phyloP scores from a whole-genome alignment of 2,797 vertebrate species.

The Syngnathus rostellatus region DNA sequence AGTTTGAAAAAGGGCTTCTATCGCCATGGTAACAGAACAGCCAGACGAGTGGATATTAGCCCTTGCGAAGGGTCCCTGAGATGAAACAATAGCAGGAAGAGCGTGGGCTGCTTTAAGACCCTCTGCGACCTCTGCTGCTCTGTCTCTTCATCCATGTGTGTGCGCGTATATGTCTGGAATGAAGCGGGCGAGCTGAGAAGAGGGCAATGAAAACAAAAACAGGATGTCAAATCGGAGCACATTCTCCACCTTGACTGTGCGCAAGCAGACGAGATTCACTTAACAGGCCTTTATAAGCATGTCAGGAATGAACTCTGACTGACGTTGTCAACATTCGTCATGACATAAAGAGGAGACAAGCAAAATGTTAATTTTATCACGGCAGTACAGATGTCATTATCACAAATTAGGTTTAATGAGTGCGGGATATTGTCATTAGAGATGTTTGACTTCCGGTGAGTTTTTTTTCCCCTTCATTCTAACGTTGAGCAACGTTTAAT shows the following conservation, averaged over 20 bases:
- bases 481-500: too few species aligned
- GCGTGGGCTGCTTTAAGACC: conserved; percentile 42
- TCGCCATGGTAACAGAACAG: conserved; percentile 61
- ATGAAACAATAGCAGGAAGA: conserved; percentile 70
- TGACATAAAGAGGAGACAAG: too few species aligned
- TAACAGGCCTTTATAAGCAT: background rate
- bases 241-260: conserved; percentile 26
- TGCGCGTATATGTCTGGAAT: conserved; percentile 37
- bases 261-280: background rate
- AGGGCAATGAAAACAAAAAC: conserved; percentile 64
- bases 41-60: conserved; percentile 24
- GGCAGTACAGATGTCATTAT: too few species aligned
- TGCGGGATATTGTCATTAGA: too few species aligned
- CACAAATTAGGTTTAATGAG: too few species aligned
- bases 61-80: conserved; percentile 36
- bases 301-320: background rate
- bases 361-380: too few species aligned
- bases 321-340: background rate
- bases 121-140: conserved; percentile 25
- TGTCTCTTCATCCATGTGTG: conserved; percentile 12
- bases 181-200: conserved; percentile 21
- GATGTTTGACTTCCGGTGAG: too few species aligned
- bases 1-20: conserved; percentile 11
- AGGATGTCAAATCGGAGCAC: conserved; percentile 60
- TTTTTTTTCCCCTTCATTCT: too few species aligned